phyloP scores from a whole-genome alignment of 2,888 invertebrate species.

The Pterostichus niger region DNA sequence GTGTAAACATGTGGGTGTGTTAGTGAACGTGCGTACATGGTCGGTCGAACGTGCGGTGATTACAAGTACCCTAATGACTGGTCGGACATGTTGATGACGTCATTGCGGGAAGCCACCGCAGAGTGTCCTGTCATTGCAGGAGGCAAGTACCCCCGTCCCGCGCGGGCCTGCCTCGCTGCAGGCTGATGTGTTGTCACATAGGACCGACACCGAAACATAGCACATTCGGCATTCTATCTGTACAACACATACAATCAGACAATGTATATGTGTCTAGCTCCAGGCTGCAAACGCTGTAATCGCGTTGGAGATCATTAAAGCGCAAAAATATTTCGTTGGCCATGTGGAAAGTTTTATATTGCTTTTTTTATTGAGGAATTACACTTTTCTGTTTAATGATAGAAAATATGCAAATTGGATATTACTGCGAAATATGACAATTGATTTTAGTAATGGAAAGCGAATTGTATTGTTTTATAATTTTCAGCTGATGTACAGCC shows the following conservation, averaged over 20 bases:
- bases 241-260: not conserved
- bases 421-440: constrained; percentile 25
- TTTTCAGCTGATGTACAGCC: no score
- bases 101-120: constrained; percentile 63
- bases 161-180: not conserved
- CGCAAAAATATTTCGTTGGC: constrained; percentile 13
- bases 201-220: not conserved
- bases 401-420: constrained; percentile 21
- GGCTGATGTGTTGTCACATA: constrained; percentile 22
- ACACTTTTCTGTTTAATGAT: constrained; percentile 30
- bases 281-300: constrained; percentile 16
- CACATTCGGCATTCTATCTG: constrained; percentile 30
- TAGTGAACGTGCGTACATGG: constrained; percentile 30
- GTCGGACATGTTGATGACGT: constrained; percentile 67
- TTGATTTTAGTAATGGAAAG: constrained; percentile 14
- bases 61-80: constrained; percentile 67
- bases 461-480: no score
- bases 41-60: constrained; percentile 61
- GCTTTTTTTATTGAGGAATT: constrained; percentile 32
- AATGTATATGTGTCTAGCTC: not conserved
- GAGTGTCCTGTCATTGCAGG: constrained; percentile 43
- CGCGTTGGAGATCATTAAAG: constrained; percentile 35
- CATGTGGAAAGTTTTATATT: constrained; percentile 13
- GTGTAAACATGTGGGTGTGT: constrained; percentile 1
- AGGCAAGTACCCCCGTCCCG: not conserved